phyloP scores from a whole-genome alignment of 2,113 vertebrate species.

The Rhea pennata region DNA sequence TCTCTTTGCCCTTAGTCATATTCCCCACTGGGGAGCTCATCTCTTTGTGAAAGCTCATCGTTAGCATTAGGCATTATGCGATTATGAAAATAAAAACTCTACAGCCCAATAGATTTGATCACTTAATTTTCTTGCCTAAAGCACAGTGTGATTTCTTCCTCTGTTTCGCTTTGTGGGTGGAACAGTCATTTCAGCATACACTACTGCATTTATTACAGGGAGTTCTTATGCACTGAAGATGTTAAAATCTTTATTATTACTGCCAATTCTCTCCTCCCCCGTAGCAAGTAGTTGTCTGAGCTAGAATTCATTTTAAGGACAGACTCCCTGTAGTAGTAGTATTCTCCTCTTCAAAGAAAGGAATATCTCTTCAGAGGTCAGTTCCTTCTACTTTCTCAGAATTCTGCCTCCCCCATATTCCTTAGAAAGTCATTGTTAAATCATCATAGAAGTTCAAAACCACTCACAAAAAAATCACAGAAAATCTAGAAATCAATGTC shows the following conservation, averaged over 20 bases:
- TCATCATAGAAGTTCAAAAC: not conserved
- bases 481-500: not conserved
- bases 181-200: slow-evolving; percentile 36
- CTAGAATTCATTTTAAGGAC: slow-evolving; percentile 26
- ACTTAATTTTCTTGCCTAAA: not conserved
- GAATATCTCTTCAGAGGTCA: slow-evolving; percentile 21
- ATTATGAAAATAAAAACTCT: slow-evolving; percentile 8
- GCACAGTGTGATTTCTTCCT: slow-evolving; percentile 30
- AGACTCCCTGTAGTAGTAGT: slow-evolving; percentile 17
- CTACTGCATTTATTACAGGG: slow-evolving; percentile 4
- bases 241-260: slow-evolving; percentile 65
- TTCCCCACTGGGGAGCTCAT: not conserved
- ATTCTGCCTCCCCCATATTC: not conserved
- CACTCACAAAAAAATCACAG: not conserved
- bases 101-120: not conserved
- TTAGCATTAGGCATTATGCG: not conserved
- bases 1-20: not conserved
- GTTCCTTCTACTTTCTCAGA: slow-evolving; percentile 37
- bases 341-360: slow-evolving; percentile 16
- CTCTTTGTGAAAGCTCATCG: not conserved
- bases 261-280: slow-evolving; percentile 58
- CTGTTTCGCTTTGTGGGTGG: slow-evolving; percentile 13
- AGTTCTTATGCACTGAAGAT: slow-evolving; percentile 32
- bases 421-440: slow-evolving; percentile 33
- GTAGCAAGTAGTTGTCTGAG: not conserved